Base-by-base conservation (phyloP, 2,888 invertebrate genomes). In the Caenorhabditis japonica region DNA sequence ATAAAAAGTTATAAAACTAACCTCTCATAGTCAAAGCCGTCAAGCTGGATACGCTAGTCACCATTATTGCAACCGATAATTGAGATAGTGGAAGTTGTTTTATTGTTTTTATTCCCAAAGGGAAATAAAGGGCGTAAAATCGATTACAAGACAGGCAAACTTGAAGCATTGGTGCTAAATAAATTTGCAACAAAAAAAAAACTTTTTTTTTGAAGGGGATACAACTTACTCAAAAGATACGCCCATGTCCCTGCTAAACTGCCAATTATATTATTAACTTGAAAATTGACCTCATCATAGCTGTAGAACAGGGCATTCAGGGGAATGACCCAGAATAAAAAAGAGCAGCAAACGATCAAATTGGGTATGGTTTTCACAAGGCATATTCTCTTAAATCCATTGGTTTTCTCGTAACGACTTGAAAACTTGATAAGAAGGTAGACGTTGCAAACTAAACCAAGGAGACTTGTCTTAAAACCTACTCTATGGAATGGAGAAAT, bases 271-370 rank as follows among this genome's bases (percentile, higher is more conserved):
- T 13, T 25, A 30, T 47, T 47, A 2, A 30, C 5, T 30, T 10
- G 30, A 10, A 7, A 30, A 10, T 4, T 4, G 30, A 58, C 19
- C 13, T 58, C 19, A 10, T 33, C 38, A 19, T 38, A 49, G 0
- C 38, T 47, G n/a, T 33, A 17, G 8, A 46, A 53, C 3, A 62
- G 17, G n/a, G 27, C 33, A 15, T 47, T 64, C 21, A 56, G 36
- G 4, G 69, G 69, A 2, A 69, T 52, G 1, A 53, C 69, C 69
- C 69, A 69, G 7, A 69, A 53, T 4, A 69, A 27, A 30, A 69
- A 69, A 12, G 52, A 12, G 1, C n/a, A 34, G 13, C 59, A 53
- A 25, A 60, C 43, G 12, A 55, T 41, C 4, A 36, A 17, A 23
- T 69, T 69, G 13, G 47, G 19, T 0, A 60, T 5, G 1, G 69